Evolutionary conservation across 2,888 invertebrate species (phyloP).

Genomic region (Panopea generosa): DNA sequence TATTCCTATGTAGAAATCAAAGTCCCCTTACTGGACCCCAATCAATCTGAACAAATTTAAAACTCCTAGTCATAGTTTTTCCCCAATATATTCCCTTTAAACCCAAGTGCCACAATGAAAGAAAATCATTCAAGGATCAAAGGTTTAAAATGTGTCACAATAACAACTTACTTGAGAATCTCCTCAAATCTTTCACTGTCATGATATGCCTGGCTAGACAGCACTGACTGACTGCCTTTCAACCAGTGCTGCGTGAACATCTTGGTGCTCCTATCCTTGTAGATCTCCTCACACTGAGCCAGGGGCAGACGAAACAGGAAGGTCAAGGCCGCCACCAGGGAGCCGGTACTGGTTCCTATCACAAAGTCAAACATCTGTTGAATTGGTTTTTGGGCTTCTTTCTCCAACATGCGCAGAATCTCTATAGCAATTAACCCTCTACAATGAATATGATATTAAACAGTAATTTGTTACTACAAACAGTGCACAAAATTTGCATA

Average conservation of each 20-base stretch:
- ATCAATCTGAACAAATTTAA: too few relatives aligned
- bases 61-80: too few relatives aligned
- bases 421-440: constrained; percentile 94
- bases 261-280: constrained; percentile 84
- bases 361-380: constrained; percentile 95
- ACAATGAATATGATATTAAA: too few relatives aligned
- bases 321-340: constrained; percentile 79
- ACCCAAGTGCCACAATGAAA: too few relatives aligned
- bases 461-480: constrained; percentile 5
- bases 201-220: constrained; percentile 90
- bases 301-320: constrained; percentile 84
- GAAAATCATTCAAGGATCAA: too few relatives aligned
- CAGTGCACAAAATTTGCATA: too few relatives aligned
- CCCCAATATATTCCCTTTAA: too few relatives aligned
- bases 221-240: constrained; percentile 90
- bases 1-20: too few relatives aligned
- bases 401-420: constrained; percentile 92
- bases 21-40: too few relatives aligned
- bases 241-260: constrained; percentile 90
- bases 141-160: too few relatives aligned
- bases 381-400: constrained; percentile 86
- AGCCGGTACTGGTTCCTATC: constrained; percentile 87
- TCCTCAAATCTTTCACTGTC: constrained; percentile 94
- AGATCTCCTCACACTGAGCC: constrained; percentile 88
- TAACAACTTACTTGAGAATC: constrained; percentile 88